Evolutionary conservation across 2,797 vertebrate species (phyloP), one percentile per base, ranked within the genome.

Genomic region (Eremophila alpestris): DNA sequence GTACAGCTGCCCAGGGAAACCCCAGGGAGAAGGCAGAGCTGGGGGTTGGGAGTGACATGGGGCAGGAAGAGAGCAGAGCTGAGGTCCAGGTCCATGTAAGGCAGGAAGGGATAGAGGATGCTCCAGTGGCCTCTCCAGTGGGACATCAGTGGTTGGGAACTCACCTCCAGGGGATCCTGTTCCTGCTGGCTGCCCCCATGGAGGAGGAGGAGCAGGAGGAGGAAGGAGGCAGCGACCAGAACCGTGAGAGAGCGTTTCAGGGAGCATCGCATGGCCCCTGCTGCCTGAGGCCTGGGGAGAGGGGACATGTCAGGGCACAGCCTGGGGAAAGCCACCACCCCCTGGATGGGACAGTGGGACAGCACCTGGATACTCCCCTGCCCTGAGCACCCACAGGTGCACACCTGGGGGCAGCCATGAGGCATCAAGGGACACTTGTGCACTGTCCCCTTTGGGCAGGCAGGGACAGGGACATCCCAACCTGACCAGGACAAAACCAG

Each of bases 191-290:
- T 92, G 75, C 30, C 52, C 27, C 65, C 41, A 9, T 38, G 69
- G 54, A 95, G 81, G 60, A 87, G 22, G 51, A 93, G 27, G 87
- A 79, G n/a, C 59, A 96, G 45, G 55, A 96, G 29, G 55, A 96
- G 16, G 24, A 87, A 58, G 55, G 51, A 67, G 54, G 43, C 62
- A 78, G 73, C 0, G 0, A 96, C 52, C 3, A 9, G 59, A 70
- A 78, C 54, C 0, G 1, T 34, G 68, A 97, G 59, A 48, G 19
- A 87, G 48, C 95, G 94, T 36, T 71, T 96, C 62, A 38, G 67
- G 48, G 82, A 96, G 73, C 91, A 96, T 69, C 96, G 65, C 97
- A 97, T 97, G 40, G 87, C 88, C 62, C 24, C 41, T 4, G 26
- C 56, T 55, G 30, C 8, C 71, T 9, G 55, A 45, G 64, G 26